A percentile compares a stretch with the other conserved stretches of the same genome.
phyloP scores from a whole-genome alignment of 1,140 invertebrate genomes.

The Eurosta solidaginis region DNA sequence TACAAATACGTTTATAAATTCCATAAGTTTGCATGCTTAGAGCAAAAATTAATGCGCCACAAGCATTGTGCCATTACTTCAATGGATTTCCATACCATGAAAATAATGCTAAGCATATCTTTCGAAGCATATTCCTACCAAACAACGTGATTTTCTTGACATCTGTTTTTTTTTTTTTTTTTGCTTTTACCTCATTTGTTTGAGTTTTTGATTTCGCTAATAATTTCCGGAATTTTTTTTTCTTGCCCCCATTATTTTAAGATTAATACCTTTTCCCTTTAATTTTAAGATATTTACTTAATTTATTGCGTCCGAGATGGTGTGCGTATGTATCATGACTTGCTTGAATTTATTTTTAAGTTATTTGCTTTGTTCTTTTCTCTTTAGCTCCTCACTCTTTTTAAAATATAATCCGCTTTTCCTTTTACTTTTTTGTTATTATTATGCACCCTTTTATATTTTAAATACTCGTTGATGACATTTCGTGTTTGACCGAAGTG shows the following conservation, averaged over 20 bases:
- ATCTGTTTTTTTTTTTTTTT: not conserved
- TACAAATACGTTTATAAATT: no score
- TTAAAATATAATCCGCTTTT: not conserved
- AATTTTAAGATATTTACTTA: not conserved
- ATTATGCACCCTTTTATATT: not conserved
- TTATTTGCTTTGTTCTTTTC: no score
- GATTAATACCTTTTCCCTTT: not conserved
- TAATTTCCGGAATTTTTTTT: not conserved
- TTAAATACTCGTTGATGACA: no score
- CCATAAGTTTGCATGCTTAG: not conserved
- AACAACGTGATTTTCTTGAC: not conserved
- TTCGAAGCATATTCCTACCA: not conserved
- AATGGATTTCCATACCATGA: not conserved
- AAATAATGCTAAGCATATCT: no score
- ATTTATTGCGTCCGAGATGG: not conserved
- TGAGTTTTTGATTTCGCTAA: slow-evolving; percentile 16
- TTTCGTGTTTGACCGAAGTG: no score
- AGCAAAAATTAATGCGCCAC: slow-evolving; percentile 11
- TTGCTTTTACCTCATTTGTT: not conserved
- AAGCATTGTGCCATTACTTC: slow-evolving; percentile 1
- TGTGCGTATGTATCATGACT: not conserved
- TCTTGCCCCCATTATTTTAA: not conserved
- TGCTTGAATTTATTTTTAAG: not conserved
- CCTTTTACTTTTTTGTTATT: not conserved
- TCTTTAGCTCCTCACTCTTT: no score